Base-by-base conservation (phyloP, 1,140 invertebrate genomes). In the Brachionus rotundiformis region DNA sequence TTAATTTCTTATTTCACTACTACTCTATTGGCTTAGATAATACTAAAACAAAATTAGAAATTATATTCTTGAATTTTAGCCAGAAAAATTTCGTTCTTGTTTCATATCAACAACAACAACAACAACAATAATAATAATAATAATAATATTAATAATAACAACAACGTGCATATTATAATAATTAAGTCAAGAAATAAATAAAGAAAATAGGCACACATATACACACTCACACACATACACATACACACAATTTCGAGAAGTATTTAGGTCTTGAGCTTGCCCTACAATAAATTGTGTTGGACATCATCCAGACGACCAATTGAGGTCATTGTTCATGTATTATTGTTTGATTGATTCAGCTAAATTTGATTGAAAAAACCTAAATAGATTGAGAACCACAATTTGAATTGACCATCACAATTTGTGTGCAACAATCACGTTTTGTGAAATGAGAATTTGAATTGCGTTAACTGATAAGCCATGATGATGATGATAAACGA, bases 301-400 rank as follows among this genome's bases (percentile, higher is more conserved):
- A 54, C 47, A 49, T 49, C n/a, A 13, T 11, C n/a, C 47, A 54
- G 47, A 54, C 47, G 47, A 54, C 47, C 19, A 54, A 65, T 29
- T 27, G 61, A 65, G 61, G 61, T 65, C 61, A 65, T 29, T 65
- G 61, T 65, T 65, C 61, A 65, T 65, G 61, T 16, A 65, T 29
- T 29, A 16, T 13, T 16, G 13, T 16, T 49, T n/a, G 5, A 54
- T 54, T 54, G 47, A 54, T 54, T 54, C 1, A 1, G 47, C 19
- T 39, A 10, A 39, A n/a, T n/a, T n/a, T n/a, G n/a, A n/a, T n/a
- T n/a, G n/a, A n/a, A n/a, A n/a, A n/a, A n/a, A n/a, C n/a, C n/a
- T n/a, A n/a, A n/a, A n/a, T n/a, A n/a, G n/a, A n/a, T n/a, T n/a
- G n/a, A n/a, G n/a, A n/a, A n/a, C n/a, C n/a, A n/a, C n/a, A n/a